Conservation (phyloP, 2,797 vertebrate genomes). For the Onychomys leucogaster region DNA sequence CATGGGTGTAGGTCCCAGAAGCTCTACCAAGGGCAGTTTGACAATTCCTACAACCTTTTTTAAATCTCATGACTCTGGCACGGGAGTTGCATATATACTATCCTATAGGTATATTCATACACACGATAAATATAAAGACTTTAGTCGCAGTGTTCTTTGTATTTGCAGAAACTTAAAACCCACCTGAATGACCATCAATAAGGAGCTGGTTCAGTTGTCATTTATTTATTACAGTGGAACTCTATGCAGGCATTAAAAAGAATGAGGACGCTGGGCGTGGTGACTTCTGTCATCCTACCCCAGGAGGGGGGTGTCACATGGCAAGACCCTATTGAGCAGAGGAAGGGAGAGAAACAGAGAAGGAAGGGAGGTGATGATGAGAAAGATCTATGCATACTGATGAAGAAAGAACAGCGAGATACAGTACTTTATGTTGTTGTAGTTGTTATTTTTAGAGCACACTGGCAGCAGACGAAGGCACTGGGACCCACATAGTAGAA, state of each 20-base stretch:
- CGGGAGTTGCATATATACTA: constrained; percentile 16
- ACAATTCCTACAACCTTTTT: not conserved
- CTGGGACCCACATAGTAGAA: not conserved
- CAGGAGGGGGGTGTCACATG: not conserved
- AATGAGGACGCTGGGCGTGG: not conserved
- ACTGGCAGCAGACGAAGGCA: not conserved
- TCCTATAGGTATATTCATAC: not conserved
- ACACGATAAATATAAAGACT: not conserved
- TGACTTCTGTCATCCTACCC: not conserved
- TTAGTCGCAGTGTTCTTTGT: not conserved
- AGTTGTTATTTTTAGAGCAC: not conserved
- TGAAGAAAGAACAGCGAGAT: not conserved
- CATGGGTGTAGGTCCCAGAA: not conserved
- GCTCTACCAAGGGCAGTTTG: not conserved
- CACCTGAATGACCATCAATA: not conserved
- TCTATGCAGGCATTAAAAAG: not conserved
- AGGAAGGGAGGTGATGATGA: not conserved
- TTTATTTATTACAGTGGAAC: not conserved
- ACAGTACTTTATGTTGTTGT: not conserved
- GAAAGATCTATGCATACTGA: not conserved
- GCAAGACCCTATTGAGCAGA: not conserved
- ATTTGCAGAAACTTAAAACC: constrained; percentile 43
- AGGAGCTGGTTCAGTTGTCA: constrained; percentile 22
- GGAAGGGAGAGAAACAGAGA: not conserved
- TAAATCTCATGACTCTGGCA: constrained; percentile 18